Evolutionary conservation across 2,888 invertebrate genomes (phyloP).

Genomic region (Volucella inanis): DNA sequence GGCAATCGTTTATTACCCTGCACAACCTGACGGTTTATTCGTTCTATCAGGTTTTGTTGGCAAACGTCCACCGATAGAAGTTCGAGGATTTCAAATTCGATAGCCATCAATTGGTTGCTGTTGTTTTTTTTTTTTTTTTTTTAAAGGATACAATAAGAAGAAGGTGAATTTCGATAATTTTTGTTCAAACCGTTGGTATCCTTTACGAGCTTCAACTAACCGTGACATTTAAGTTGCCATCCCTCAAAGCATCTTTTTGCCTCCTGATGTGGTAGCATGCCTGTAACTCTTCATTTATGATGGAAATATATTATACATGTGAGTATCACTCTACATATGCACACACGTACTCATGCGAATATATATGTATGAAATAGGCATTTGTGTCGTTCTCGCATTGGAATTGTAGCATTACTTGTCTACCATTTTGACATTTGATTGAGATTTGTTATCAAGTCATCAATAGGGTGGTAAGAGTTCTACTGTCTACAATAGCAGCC

Average conservation of each 20-base stretch:
- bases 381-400: conserved; percentile 72
- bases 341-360: neutral
- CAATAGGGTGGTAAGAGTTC: conserved; percentile 75
- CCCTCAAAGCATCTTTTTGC: conserved; percentile 42
- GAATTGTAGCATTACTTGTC: conserved; percentile 81
- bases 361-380: conserved; percentile 2
- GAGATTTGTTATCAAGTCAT: conserved; percentile 83
- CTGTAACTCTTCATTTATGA: conserved; percentile 71
- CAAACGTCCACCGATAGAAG: conserved; percentile 61
- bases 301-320: conserved; percentile 48
- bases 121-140: conserved; percentile 18
- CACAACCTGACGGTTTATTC: conserved; percentile 25
- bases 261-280: conserved; percentile 50
- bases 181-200: conserved; percentile 52
- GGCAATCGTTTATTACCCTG: conserved; percentile 73
- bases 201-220: conserved; percentile 62
- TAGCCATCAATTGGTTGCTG: conserved; percentile 68
- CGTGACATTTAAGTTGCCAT: conserved; percentile 70
- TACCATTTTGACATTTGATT: conserved; percentile 83
- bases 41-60: conserved; percentile 37
- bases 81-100: conserved; percentile 71
- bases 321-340: conserved; percentile 8
- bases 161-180: conserved; percentile 61
- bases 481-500: conserved; percentile 29
- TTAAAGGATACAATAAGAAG: neutral